Evolutionary conservation across 1,140 invertebrate genomes (phyloP).

Genomic region (Pseudomyrmex gracilis): DNA sequence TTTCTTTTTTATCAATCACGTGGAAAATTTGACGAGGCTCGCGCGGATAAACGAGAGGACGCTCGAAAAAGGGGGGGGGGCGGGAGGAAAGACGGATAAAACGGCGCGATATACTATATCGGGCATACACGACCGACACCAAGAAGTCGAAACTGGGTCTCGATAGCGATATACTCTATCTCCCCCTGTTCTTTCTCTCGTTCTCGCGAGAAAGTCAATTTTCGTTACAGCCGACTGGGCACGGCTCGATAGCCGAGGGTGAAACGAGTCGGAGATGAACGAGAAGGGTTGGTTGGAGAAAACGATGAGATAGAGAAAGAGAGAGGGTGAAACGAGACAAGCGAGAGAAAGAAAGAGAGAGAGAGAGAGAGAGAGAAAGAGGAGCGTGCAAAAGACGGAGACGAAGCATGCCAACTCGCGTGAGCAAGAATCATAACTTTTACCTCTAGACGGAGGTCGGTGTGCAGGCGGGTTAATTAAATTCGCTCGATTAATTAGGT

Average conservation of each 20-base stretch:
- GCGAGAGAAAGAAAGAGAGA: neutral
- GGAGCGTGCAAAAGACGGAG: constrained; percentile 64
- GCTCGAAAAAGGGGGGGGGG: constrained; percentile 6
- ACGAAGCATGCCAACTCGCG: constrained; percentile 80
- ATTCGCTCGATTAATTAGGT: constrained; percentile 82
- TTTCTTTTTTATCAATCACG: constrained; percentile 55
- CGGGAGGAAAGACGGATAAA: constrained; percentile 11
- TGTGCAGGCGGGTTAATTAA: constrained; percentile 78
- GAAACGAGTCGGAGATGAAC: constrained; percentile 62
- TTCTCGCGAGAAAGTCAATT: constrained; percentile 58
- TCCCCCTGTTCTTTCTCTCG: constrained; percentile 14
- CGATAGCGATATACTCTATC: constrained; percentile 48
- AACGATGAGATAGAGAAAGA: constrained; percentile 63
- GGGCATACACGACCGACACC: constrained; percentile 6
- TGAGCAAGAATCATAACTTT: constrained; percentile 81
- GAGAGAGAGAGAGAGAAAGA: neutral
- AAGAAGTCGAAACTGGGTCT: constrained; percentile 53
- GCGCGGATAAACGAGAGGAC: neutral
- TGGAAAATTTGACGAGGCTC: constrained; percentile 51
- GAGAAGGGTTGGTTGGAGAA: constrained; percentile 61
- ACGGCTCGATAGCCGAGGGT: constrained; percentile 64
- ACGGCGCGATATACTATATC: constrained; percentile 5
- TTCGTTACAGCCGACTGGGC: constrained; percentile 65
- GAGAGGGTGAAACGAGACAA: neutral
- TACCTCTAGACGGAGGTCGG: constrained; percentile 55